Evolutionary conservation across 2,888 invertebrate genomes (phyloP).

Genomic region (Campaea margaritaria): DNA sequence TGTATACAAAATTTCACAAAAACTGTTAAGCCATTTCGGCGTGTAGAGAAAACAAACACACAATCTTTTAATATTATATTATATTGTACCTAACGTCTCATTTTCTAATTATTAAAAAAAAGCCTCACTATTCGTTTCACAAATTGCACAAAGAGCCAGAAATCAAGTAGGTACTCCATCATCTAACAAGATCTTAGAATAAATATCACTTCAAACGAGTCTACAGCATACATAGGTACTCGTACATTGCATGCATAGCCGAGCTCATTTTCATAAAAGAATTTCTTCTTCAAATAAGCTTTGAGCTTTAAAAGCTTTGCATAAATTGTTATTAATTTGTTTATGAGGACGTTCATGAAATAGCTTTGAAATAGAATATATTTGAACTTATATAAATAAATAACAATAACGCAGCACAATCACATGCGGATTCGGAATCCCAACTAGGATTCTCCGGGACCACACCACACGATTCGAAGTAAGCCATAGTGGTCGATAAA

Average conservation of each 20-base stretch:
- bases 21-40: no score
- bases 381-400: neutral
- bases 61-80: no score
- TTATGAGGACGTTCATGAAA: neutral
- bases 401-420: neutral
- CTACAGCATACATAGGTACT: no score
- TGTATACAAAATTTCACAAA: no score
- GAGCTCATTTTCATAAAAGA: neutral
- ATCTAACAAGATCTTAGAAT: conserved; percentile 1
- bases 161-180: neutral
- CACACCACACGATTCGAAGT: no score
- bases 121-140: no score
- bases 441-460: no score
- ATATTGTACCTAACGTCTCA: no score
- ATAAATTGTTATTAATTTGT: neutral
- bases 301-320: conserved; percentile 2
- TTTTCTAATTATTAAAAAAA: no score
- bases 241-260: neutral
- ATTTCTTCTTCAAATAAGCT: neutral
- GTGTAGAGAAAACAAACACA: no score
- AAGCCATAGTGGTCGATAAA: no score
- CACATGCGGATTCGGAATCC: no score
- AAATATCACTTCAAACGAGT: neutral
- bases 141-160: neutral
- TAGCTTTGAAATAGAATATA: neutral